Evolutionary conservation across 2,113 vertebrate species (phyloP), one percentile per base, ranked within the genome.

Genomic region (Furnarius figulus): DNA sequence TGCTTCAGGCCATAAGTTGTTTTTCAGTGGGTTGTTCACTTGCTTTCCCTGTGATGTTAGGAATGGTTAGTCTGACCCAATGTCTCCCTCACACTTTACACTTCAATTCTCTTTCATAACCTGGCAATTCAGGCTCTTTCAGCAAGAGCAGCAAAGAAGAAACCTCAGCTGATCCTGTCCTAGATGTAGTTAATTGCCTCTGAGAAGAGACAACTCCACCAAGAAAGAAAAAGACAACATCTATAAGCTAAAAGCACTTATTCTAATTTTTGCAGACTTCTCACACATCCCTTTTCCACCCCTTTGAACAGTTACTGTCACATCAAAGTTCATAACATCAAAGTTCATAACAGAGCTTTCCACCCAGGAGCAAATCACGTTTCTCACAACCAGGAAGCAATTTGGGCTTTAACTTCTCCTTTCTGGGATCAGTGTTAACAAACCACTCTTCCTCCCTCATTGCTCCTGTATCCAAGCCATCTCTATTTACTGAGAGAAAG

Each of bases 261-360:
- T 92, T 89, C 78, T 80, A 55, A 63, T 59, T 85, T 94, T 79
- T 76, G 30, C 59, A 91, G 72, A 63, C 33, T 94, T 71, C 79
- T 90, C 61, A 68, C 65, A 67, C 35, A 28, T 83, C 70, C 30
- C 77, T 91, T 66, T 9, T 8, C 35, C 55, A 52, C 53, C 19
- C 9, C 55, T 93, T 90, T 77, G 85, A 95, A 77, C 50, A 92
- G 89, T 62, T 80, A 37, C 76, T 87, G 91, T 95, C 82, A 84
- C 85, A 86, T 87, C 92, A 80, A 96, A 95, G 72, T 75, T 82
- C 55, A 7, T 35, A 87, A 76, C 82, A 88, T 92, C 84, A 67
- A 86, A 87, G 85, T 87, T 91, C 59, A 23, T 76, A 70, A 22
- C 55, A 93, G 50, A 62, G 33, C 56, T 67, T 16, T 67, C 89